phyloP scores from a whole-genome alignment of 2,113 vertebrate species.

The Mormyrus iriodes region DNA sequence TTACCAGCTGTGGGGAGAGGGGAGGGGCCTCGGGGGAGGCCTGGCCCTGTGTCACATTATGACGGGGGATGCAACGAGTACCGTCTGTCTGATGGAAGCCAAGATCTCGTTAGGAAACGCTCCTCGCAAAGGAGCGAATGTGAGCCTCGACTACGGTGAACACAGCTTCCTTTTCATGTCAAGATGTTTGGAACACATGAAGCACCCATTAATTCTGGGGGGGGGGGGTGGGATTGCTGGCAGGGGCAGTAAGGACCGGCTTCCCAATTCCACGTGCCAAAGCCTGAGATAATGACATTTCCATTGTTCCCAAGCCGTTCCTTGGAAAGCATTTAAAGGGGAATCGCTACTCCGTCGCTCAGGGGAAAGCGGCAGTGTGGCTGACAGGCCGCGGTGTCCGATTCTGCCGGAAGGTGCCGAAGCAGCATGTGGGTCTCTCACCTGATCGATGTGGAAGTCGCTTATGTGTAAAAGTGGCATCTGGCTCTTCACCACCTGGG shows the following conservation, averaged over 20 bases:
- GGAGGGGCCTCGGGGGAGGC: slow-evolving; percentile 59
- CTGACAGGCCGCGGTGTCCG: neutral
- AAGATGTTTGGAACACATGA: neutral
- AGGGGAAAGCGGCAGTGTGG: neutral
- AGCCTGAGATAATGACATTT: neutral
- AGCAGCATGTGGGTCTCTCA: slow-evolving; percentile 31
- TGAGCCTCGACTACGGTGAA: neutral
- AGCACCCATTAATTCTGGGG: neutral
- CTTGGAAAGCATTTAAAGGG: neutral
- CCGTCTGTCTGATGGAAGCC: slow-evolving; percentile 37
- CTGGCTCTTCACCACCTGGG: slow-evolving; percentile 62
- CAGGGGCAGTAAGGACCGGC: neutral
- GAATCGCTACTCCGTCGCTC: neutral
- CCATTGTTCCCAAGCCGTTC: neutral
- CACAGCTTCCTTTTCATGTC: neutral
- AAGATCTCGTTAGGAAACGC: slow-evolving; percentile 7
- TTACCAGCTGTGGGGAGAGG: slow-evolving; percentile 60
- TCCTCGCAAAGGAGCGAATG: neutral
- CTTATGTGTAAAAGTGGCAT: slow-evolving; percentile 66
- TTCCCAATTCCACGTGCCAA: neutral
- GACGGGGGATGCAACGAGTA: slow-evolving; percentile 37
- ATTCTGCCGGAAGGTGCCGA: neutral
- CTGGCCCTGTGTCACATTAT: slow-evolving; percentile 32
- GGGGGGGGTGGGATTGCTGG: neutral
- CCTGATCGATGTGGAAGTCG: slow-evolving; percentile 59